These are phyloP conservation scores for Popillia japonica DNA, from an alignment of 1,140 invertebrate genomes.

Conservation along the genomic window DNA sequence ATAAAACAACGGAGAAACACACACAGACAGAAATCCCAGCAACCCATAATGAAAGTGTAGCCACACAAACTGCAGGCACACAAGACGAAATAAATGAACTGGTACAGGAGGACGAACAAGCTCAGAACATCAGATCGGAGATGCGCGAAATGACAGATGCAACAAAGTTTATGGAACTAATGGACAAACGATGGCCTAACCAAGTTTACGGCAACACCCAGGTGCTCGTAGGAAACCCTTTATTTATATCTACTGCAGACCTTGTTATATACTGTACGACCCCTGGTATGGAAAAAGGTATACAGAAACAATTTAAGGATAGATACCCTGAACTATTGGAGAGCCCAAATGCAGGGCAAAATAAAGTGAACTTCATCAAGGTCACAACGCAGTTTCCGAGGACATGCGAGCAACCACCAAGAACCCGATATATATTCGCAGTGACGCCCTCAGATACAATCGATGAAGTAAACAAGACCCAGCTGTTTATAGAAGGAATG, in stretches of 20 bases:
- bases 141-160: too few species aligned
- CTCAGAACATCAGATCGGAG: too few species aligned
- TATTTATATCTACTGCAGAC: not conserved
- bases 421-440: not conserved
- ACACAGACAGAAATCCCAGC: too few species aligned
- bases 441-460: not conserved
- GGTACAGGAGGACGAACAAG: too few species aligned
- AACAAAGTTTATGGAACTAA: too few species aligned
- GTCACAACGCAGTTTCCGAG: conserved; percentile 9
- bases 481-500: not conserved
- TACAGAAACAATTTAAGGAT: conserved; percentile 1
- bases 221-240: too few species aligned
- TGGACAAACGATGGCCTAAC: too few species aligned
- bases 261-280: not conserved
- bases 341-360: not conserved
- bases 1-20: too few species aligned
- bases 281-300: conserved; percentile 9
- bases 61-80: too few species aligned
- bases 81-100: too few species aligned
- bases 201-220: too few species aligned
- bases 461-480: not conserved
- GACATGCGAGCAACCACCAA: not conserved
- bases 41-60: too few species aligned
- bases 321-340: conserved; percentile 3
- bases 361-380: not conserved